Conservation (phyloP, 2,113 vertebrate genomes). For the Lathamus discolor region DNA sequence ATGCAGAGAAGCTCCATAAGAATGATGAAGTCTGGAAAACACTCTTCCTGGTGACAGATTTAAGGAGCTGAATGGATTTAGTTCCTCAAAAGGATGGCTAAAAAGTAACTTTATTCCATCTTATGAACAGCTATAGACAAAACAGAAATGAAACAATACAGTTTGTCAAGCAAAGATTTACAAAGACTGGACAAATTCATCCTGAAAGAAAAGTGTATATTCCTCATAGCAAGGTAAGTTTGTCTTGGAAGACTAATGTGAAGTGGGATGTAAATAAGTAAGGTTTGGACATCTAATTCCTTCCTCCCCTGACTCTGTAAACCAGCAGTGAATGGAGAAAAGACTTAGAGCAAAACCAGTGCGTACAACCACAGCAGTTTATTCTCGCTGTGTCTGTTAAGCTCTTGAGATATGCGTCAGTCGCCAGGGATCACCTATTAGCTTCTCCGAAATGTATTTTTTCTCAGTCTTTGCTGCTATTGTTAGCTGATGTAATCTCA, state of each 20-base stretch:
- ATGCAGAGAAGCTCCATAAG: background rate
- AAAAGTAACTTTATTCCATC: background rate
- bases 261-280: background rate
- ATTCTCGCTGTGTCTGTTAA: background rate
- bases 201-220: background rate
- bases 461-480: background rate
- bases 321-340: background rate
- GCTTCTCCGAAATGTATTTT: background rate
- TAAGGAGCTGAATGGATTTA: background rate
- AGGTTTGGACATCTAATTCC: background rate
- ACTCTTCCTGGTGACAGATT: background rate
- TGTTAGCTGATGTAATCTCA: background rate
- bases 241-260: background rate
- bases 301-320: background rate
- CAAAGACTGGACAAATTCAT: background rate
- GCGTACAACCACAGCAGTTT: background rate
- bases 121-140: background rate
- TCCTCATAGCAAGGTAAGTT: background rate
- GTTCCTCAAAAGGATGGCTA: background rate
- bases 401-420: background rate
- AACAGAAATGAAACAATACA: background rate
- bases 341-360: background rate
- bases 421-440: background rate
- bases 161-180: background rate
- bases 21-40: background rate